phyloP scores from a whole-genome alignment of 92 coral and sea anemone species.

The Actinernus sp. region DNA sequence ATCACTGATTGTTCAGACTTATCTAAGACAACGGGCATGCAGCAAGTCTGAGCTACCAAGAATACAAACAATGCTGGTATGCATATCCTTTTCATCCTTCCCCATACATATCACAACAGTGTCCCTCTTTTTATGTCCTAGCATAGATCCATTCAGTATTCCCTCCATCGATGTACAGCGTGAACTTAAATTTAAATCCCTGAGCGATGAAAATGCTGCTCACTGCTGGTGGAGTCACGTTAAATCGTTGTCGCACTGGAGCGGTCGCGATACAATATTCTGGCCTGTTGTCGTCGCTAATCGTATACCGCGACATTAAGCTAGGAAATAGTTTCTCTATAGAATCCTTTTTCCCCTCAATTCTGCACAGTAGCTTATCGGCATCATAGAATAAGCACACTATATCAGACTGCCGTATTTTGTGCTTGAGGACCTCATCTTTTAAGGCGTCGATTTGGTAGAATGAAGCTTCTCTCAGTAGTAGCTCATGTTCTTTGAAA shows the following conservation, averaged over 20 bases:
- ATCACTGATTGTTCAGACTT: too few species aligned
- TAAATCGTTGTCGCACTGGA: background rate
- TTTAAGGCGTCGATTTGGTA: conserved; percentile 20
- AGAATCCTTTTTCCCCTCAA: background rate
- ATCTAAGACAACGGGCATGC: too few species aligned
- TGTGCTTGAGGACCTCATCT: background rate
- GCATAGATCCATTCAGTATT: too few species aligned
- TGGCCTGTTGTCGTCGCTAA: background rate
- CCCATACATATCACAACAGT: too few species aligned
- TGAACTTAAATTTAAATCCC: background rate
- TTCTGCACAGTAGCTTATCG: background rate
- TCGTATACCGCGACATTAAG: background rate
- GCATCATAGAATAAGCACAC: background rate
- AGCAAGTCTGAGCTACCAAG: too few species aligned
- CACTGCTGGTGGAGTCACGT: background rate
- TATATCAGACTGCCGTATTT: background rate
- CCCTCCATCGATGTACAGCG: too few species aligned
- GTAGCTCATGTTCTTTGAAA: conserved; percentile 15
- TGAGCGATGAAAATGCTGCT: background rate
- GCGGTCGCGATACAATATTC: conserved; percentile 2
- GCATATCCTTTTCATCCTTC: too few species aligned
- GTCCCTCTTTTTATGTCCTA: too few species aligned
- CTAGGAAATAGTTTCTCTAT: background rate
- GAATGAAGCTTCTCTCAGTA: conserved; percentile 22
- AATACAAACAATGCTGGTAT: too few species aligned